Conservation (phyloP, 2,888 invertebrate genomes). For the Frankliniella fusca region DNA sequence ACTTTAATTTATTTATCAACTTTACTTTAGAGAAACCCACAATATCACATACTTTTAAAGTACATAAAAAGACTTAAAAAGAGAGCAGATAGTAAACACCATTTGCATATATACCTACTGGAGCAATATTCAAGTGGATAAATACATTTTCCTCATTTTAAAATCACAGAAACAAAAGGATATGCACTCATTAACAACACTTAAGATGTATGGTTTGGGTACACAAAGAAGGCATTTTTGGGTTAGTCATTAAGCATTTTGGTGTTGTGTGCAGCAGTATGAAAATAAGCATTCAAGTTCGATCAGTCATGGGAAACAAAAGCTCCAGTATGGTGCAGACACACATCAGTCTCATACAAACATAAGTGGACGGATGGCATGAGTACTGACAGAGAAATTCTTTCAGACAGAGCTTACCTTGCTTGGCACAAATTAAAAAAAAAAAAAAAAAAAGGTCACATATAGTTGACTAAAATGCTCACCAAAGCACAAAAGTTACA, state of each 20-base stretch:
- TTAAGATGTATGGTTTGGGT: not conserved
- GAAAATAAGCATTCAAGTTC: too few relatives aligned
- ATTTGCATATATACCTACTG: not conserved
- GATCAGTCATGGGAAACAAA: too few relatives aligned
- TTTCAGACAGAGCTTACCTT: not conserved
- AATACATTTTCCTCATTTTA: not conserved
- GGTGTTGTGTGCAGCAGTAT: too few relatives aligned
- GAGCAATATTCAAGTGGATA: not conserved
- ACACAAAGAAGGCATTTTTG: not conserved
- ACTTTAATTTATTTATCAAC: not conserved
- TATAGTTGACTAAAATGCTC: too few relatives aligned
- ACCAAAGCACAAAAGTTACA: too few relatives aligned
- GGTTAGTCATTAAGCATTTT: too few relatives aligned
- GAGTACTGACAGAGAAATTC: not conserved
- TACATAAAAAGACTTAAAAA: not conserved
- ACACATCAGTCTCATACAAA: not conserved
- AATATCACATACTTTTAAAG: not conserved
- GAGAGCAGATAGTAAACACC: not conserved
- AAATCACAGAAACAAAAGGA: conserved; percentile 7
- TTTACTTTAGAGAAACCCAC: not conserved
- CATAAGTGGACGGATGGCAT: conserved; percentile 1
- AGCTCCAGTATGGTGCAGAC: not conserved
- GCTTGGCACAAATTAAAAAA: not conserved
- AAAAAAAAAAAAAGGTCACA: not conserved
- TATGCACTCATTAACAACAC: not conserved